A percentile compares a stretch with the other conserved stretches of the same genome.
Evolutionary conservation across 2,113 vertebrate species (phyloP).

Genomic region (Syrrhaptes paradoxus): DNA sequence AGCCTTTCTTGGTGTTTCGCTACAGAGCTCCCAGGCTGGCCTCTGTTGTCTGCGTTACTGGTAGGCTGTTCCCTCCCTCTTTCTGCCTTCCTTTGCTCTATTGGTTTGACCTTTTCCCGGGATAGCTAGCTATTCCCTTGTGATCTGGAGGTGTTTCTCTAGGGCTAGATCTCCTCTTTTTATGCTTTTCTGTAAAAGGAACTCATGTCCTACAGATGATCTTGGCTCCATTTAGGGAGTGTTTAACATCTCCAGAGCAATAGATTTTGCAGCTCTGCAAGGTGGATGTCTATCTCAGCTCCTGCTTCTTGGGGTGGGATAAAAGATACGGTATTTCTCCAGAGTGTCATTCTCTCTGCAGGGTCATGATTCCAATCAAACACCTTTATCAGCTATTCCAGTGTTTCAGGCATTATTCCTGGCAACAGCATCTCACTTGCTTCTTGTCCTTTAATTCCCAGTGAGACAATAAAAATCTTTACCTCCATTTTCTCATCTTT

Average conservation of each 20-base stretch:
- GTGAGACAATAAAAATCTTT: conserved; percentile 51
- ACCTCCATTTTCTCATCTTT: conserved; percentile 53
- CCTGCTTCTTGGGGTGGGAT: conserved; percentile 1
- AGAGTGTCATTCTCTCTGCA: conserved; percentile 24
- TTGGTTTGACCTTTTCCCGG: conserved; percentile 38
- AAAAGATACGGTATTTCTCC: conserved; percentile 30
- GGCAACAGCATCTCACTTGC: conserved; percentile 44
- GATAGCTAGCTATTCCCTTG: conserved; percentile 3
- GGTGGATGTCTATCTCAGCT: background rate
- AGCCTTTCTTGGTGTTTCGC: background rate
- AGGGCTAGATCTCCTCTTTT: conserved; percentile 5
- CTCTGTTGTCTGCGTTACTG: background rate
- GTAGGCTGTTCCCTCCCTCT: background rate
- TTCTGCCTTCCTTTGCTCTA: background rate
- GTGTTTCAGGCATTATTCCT: conserved; percentile 45
- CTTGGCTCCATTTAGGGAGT: conserved; percentile 32
- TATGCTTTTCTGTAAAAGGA: background rate
- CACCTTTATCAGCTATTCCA: conserved; percentile 58
- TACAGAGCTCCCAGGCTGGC: background rate
- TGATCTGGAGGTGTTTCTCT: conserved; percentile 31
- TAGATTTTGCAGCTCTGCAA: conserved; percentile 3
- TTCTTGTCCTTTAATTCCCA: conserved; percentile 61
- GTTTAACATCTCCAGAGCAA: conserved; percentile 20
- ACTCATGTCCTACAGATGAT: conserved; percentile 48
- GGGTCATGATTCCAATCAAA: conserved; percentile 62